These are phyloP conservation scores for Carabus problematicus DNA, from an alignment of 2,888 invertebrate species.

Conservation along the genomic window DNA sequence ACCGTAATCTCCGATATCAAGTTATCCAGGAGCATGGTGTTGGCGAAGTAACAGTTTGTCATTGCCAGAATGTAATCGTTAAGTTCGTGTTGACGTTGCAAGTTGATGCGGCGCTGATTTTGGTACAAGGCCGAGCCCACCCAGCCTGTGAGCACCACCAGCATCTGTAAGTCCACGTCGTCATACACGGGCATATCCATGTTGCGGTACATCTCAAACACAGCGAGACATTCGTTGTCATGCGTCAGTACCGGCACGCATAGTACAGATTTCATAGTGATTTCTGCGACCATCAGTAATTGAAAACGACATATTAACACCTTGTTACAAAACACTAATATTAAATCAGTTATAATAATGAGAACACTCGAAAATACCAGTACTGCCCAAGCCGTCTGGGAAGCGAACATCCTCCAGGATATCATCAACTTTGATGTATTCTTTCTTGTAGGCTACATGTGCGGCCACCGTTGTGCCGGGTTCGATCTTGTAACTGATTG, in stretches of 20 bases:
- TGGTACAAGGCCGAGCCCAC: slow-evolving; percentile 60
- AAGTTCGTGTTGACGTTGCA: slow-evolving; percentile 57
- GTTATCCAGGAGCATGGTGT: slow-evolving; percentile 64
- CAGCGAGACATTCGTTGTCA: slow-evolving; percentile 66
- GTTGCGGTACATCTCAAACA: slow-evolving; percentile 66
- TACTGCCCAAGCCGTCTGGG: slow-evolving; percentile 63
- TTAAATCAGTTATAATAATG: too few species aligned
- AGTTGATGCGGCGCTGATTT: slow-evolving; percentile 54
- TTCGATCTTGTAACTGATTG: slow-evolving; percentile 66
- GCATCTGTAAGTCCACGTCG: slow-evolving; percentile 55
- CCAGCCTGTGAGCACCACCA: slow-evolving; percentile 57
- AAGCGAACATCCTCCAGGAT: slow-evolving; percentile 65
- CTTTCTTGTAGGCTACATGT: slow-evolving; percentile 65
- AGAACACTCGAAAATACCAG: slow-evolving; percentile 46
- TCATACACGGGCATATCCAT: slow-evolving; percentile 51
- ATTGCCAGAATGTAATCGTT: slow-evolving; percentile 57
- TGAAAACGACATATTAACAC: neutral
- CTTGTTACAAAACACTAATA: too few species aligned
- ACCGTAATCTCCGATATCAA: slow-evolving; percentile 69
- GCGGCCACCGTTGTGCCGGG: slow-evolving; percentile 65
- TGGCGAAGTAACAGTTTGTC: slow-evolving; percentile 63
- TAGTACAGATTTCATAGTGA: slow-evolving; percentile 65
- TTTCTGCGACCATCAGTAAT: slow-evolving; percentile 55
- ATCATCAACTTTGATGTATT: slow-evolving; percentile 64
- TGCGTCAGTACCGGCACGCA: slow-evolving; percentile 68